Evolutionary conservation across 2,113 vertebrate genomes (phyloP).

Genomic region (Corvus cornix): DNA sequence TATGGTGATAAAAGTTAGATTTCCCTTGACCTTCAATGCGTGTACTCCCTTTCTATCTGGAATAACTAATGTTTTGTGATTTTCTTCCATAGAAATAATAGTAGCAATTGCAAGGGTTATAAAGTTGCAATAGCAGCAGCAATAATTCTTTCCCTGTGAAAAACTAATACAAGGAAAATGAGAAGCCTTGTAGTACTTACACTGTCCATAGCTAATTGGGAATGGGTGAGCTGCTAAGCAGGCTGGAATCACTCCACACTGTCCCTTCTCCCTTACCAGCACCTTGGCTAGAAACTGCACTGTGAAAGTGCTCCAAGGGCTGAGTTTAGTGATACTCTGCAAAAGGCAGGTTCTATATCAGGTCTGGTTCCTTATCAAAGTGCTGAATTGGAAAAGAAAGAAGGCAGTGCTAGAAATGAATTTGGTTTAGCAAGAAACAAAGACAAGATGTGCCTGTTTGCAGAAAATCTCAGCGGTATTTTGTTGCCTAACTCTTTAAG

Average conservation of each 20-base stretch:
- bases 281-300: neutral
- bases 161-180: neutral
- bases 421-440: neutral
- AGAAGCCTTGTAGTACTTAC: neutral
- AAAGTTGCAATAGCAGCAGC: neutral
- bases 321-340: neutral
- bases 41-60: neutral
- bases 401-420: neutral
- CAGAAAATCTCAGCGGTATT: neutral
- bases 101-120: neutral
- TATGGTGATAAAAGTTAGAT: neutral
- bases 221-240: neutral
- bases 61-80: neutral
- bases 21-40: neutral
- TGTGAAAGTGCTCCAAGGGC: neutral
- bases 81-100: neutral
- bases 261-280: neutral
- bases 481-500: neutral
- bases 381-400: neutral
- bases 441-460: neutral
- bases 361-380: neutral
- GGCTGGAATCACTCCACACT: neutral
- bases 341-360: neutral
- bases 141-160: neutral
- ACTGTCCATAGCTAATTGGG: neutral